Evolutionary conservation across 2,888 invertebrate species (phyloP), one percentile per base, ranked within the genome.

Genomic region (Marronus borbonicus): DNA sequence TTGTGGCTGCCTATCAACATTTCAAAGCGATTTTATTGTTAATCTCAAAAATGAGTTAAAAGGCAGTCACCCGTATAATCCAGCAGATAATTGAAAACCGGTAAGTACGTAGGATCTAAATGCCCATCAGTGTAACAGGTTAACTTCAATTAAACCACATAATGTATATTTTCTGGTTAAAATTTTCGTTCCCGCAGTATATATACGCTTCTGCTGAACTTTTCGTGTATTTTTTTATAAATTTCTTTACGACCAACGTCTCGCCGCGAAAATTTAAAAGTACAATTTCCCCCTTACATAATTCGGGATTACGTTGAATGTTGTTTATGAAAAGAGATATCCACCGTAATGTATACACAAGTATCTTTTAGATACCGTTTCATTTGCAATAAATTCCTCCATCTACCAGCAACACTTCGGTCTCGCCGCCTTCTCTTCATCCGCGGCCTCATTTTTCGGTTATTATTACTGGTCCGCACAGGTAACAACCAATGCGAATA

Each of bases 311-410:
- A 78, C 78, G 78, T 52, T 78, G 78, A 76, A 78, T 70, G 76
- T 78, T 78, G 76, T 78, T 78, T 78, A 78, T 78, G 78, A 78
- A 78, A 78, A 62, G 64, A 76, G 77, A 78, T 78, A 78, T 74
- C 77, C 72, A 10, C 58, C 52, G 76, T 76, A 76, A 76, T 62
- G 76, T 76, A 62, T 76, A 79, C 79, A 79, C 76, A 80, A 79
- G 79, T 80, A 80, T 77, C 78, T 79, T 80, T 80, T 80, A 80
- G 80, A 79, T 80, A 79, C 80, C 80, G 81, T 80, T 81, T 81
- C 81, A 81, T 80, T 81, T 81, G 79, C 81, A 81, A 81, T 81
- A 81, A 81, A 81, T 81, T 81, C 76, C 77, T 79, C 77, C 72
- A 60, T 74, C 72, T 60, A 49, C 28, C 49, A 50, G 31, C 65